Conservation (phyloP, 2,888 invertebrate species). For the Eupithecia vulgata region DNA sequence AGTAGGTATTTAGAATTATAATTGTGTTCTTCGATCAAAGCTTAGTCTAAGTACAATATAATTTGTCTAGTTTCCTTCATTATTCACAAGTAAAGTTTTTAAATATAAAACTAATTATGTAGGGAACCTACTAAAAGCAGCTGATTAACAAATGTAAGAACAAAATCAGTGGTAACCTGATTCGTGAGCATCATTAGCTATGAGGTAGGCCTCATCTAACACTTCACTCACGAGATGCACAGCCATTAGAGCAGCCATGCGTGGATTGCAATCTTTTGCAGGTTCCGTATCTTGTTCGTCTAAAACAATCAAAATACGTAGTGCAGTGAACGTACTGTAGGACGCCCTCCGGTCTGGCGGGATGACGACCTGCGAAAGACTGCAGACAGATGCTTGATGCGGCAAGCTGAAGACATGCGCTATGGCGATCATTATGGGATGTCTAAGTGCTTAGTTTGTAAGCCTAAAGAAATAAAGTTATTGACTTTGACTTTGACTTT, state of each 20-base stretch:
- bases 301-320: constrained; percentile 36
- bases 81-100: neutral
- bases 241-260: constrained; percentile 62
- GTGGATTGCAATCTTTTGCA: constrained; percentile 48
- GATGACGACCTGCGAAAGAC: neutral
- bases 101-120: neutral
- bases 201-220: constrained; percentile 71
- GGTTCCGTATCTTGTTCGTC: constrained; percentile 55
- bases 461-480: too few species aligned
- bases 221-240: constrained; percentile 71
- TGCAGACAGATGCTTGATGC: neutral
- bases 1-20: neutral
- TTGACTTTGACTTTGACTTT: too few species aligned
- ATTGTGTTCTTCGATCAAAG: neutral
- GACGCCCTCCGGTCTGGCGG: neutral
- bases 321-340: neutral
- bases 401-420: neutral
- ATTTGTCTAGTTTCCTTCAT: too few species aligned
- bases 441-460: too few species aligned
- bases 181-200: constrained; percentile 65
- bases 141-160: neutral
- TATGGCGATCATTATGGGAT: neutral
- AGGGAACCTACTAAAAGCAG: neutral
- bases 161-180: constrained; percentile 53
- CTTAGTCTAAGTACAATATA: neutral